Conservation (phyloP, 2,113 vertebrate species). For the Cinclus cinclus region DNA sequence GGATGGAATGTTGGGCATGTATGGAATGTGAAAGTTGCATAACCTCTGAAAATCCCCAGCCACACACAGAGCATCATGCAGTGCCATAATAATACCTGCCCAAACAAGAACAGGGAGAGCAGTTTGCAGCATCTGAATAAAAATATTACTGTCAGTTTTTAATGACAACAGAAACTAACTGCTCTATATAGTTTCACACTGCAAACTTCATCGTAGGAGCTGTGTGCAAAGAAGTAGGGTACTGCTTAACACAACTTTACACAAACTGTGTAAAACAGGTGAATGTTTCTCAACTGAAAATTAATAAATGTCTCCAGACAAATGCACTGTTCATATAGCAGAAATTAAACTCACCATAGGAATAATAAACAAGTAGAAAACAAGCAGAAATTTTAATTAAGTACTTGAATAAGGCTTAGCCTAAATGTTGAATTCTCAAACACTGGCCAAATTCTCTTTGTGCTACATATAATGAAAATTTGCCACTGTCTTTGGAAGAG, state of each 20-base stretch:
- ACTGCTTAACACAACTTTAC: neutral
- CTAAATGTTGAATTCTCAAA: neutral
- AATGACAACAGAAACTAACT: constrained; percentile 4
- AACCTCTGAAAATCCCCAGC: neutral
- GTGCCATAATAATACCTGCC: neutral
- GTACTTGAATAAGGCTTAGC: neutral
- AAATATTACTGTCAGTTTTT: neutral
- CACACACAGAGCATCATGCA: neutral
- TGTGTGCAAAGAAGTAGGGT: neutral
- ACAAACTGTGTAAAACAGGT: neutral
- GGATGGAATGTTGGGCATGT: neutral
- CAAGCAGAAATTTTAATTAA: constrained; percentile 25
- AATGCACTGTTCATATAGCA: neutral
- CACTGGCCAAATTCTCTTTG: neutral
- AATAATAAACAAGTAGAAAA: constrained; percentile 32
- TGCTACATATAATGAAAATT: neutral
- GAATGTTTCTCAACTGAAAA: constrained; percentile 14
- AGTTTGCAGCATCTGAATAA: neutral
- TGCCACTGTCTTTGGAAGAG: neutral
- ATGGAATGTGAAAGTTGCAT: neutral
- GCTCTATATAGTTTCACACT: neutral
- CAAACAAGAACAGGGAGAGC: neutral
- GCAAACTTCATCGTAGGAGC: neutral
- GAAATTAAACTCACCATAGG: constrained; percentile 32
- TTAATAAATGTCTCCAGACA: constrained; percentile 36